These are phyloP conservation scores for Lagorchestes hirsutus DNA, from an alignment of 2,797 vertebrate genomes.

Conservation along the genomic window DNA sequence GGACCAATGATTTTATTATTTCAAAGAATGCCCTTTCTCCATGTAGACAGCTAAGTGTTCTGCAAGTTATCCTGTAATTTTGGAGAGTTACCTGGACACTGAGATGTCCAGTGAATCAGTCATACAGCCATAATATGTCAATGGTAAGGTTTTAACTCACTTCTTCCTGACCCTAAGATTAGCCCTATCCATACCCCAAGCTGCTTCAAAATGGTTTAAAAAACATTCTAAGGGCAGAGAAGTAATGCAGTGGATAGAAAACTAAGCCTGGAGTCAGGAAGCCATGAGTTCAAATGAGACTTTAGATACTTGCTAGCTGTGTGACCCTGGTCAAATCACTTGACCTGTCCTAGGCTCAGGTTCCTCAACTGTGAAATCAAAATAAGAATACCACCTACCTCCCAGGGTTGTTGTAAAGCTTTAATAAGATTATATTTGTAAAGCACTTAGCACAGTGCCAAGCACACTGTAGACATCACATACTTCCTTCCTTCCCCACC, in stretches of 20 bases:
- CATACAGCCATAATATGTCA: background rate
- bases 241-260: background rate
- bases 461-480: background rate
- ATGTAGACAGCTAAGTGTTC: background rate
- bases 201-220: background rate
- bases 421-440: slow-evolving; percentile 5
- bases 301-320: background rate
- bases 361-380: background rate
- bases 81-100: background rate
- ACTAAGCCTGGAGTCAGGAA: background rate
- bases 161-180: background rate
- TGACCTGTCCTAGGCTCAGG: background rate
- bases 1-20: background rate
- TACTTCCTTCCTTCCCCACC: background rate
- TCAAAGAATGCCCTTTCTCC: background rate
- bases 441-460: background rate
- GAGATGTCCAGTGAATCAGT: background rate
- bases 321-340: background rate
- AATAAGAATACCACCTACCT: background rate
- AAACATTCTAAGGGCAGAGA: background rate
- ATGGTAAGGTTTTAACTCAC: background rate
- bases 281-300: background rate
- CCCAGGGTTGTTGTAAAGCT: background rate
- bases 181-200: background rate
- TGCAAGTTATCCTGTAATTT: background rate